Evolutionary conservation across 2,888 invertebrate genomes (phyloP).

Genomic region (Dichetophora obliterata): DNA sequence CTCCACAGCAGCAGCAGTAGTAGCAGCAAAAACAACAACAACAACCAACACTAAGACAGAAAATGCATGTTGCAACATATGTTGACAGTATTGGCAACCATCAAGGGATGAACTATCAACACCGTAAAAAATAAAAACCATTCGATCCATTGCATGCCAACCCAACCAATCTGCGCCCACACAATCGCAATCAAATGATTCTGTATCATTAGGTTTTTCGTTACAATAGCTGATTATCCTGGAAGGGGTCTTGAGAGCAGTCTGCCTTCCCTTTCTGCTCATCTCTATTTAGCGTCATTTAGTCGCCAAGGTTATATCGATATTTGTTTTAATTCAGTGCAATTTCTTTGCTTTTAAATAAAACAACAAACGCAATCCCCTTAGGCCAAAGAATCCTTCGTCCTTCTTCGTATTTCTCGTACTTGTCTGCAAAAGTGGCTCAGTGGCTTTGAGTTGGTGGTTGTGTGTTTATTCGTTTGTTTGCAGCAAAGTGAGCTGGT

Average conservation of each 20-base stretch:
- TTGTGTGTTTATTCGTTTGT: too few relatives aligned
- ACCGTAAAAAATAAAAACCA: conserved; percentile 10
- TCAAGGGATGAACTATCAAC: conserved; percentile 40
- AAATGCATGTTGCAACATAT: conserved; percentile 61
- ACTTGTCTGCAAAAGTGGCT: neutral
- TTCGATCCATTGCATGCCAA: neutral
- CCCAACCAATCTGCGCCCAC: conserved; percentile 60
- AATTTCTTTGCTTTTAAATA: neutral
- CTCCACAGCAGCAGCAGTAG: conserved; percentile 7
- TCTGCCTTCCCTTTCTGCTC: neutral
- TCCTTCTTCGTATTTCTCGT: neutral
- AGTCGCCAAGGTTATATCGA: neutral
- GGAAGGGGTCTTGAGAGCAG: neutral
- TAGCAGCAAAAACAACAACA: conserved; percentile 38
- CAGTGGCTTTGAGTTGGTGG: too few relatives aligned
- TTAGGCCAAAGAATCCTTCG: neutral
- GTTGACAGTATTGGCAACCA: conserved; percentile 52
- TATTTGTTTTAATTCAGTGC: neutral
- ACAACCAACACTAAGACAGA: conserved; percentile 37
- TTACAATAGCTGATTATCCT: conserved; percentile 43
- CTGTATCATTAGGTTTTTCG: conserved; percentile 62
- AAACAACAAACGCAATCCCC: neutral
- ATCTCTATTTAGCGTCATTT: neutral
- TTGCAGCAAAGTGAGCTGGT: neutral
- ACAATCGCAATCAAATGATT: conserved; percentile 64